Conservation (phyloP, 1,140 invertebrate species). For the Coptotermes formosanus region DNA sequence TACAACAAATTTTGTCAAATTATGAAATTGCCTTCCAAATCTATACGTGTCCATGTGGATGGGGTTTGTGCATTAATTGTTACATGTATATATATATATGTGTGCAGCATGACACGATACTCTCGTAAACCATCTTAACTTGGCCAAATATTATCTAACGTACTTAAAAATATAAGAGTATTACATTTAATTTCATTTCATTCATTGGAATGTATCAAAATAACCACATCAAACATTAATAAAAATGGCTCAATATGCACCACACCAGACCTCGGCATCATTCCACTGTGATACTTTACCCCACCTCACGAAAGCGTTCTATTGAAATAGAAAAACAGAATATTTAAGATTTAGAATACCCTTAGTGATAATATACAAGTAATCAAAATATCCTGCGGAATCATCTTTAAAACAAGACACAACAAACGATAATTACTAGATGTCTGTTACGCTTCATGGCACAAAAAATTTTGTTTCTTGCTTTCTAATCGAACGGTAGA, state of each 20-base stretch:
- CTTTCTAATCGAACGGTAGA: neutral
- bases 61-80: neutral
- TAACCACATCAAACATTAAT: neutral
- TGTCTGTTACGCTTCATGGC: neutral
- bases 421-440: neutral
- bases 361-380: neutral
- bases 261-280: conserved; percentile 32
- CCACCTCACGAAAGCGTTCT: conserved; percentile 13
- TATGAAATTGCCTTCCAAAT: neutral
- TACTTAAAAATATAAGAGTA: neutral
- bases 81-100: neutral
- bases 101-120: neutral
- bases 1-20: neutral
- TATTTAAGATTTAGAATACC: neutral
- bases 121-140: neutral
- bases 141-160: neutral
- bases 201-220: neutral
- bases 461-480: neutral
- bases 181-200: neutral
- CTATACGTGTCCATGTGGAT: neutral
- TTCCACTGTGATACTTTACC: conserved; percentile 18
- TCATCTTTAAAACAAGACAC: neutral
- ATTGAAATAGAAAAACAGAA: neutral
- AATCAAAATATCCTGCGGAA: neutral
- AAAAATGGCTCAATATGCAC: neutral